Conservation (phyloP, 2,113 vertebrate species). For the Nansenia antarctica region DNA sequence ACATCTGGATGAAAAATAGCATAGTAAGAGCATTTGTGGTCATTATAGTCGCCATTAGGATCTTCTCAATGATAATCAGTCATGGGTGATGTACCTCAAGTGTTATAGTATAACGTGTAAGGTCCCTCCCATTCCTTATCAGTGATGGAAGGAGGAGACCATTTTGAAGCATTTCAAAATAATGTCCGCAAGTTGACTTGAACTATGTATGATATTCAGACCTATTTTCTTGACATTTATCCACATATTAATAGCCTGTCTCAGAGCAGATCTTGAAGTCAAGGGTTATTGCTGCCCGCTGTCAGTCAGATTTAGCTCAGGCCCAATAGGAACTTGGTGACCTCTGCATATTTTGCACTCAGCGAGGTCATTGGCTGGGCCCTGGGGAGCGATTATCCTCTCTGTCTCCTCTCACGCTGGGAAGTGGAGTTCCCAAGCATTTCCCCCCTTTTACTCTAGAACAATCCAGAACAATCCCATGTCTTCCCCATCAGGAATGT, state of each 20-base stretch:
- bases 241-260: slow-evolving; percentile 48
- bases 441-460: slow-evolving; percentile 77
- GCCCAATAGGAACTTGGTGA: slow-evolving; percentile 83
- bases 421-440: slow-evolving; percentile 92
- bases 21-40: not conserved
- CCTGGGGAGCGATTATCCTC: slow-evolving; percentile 88
- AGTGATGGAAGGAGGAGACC: not conserved
- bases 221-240: slow-evolving; percentile 63
- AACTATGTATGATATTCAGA: slow-evolving; percentile 36
- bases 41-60: not conserved
- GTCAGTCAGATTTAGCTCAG: slow-evolving; percentile 80
- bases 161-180: not conserved
- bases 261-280: slow-evolving; percentile 44
- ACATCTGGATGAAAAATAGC: not conserved
- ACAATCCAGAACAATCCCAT: slow-evolving; percentile 90
- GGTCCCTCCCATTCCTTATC: not conserved
- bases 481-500: slow-evolving; percentile 81
- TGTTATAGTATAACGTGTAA: not conserved
- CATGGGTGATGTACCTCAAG: not conserved
- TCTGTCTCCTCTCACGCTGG: slow-evolving; percentile 92
- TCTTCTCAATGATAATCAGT: not conserved
- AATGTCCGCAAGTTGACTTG: not conserved
- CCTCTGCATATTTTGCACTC: slow-evolving; percentile 94
- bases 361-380: slow-evolving; percentile 84
- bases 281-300: slow-evolving; percentile 75